Conservation (phyloP, 2,113 vertebrate genomes). For the Carassius gibelio region DNA sequence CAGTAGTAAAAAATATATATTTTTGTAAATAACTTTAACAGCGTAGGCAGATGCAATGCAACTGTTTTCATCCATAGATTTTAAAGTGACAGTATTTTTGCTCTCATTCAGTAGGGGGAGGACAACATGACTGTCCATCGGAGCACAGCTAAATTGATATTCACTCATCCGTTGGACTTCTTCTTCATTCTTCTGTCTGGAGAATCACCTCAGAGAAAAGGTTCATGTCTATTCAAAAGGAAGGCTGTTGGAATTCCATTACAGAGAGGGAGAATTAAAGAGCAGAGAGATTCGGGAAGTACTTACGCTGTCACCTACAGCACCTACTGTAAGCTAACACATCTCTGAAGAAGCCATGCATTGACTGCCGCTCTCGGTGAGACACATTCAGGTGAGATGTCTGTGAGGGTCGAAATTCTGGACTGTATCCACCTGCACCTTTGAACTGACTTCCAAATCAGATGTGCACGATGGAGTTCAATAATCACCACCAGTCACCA, state of each 20-base stretch:
- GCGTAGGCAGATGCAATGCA: neutral
- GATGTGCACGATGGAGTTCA: neutral
- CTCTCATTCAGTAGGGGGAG: neutral
- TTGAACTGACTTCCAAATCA: neutral
- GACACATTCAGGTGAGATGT: constrained; percentile 2
- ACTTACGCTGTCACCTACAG: neutral
- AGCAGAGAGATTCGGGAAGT: neutral
- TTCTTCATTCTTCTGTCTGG: constrained; percentile 43
- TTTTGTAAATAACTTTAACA: neutral
- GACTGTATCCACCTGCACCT: neutral
- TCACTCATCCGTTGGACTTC: neutral
- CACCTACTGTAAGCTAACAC: neutral
- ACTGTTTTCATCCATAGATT: neutral
- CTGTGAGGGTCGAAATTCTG: neutral
- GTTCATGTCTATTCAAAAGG: constrained; percentile 32
- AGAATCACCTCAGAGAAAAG: constrained; percentile 37
- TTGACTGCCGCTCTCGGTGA: neutral
- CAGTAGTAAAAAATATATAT: neutral
- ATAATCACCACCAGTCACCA: neutral
- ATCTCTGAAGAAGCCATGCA: neutral
- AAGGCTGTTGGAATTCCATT: constrained; percentile 36
- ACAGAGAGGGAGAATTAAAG: neutral
- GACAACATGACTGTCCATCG: constrained; percentile 20
- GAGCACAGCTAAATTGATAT: neutral
- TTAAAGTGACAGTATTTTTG: neutral